A percentile compares a stretch with the other conserved stretches of the same genome.
Conservation (phyloP, 2,113 vertebrate genomes). For the Pandion haliaetus region DNA sequence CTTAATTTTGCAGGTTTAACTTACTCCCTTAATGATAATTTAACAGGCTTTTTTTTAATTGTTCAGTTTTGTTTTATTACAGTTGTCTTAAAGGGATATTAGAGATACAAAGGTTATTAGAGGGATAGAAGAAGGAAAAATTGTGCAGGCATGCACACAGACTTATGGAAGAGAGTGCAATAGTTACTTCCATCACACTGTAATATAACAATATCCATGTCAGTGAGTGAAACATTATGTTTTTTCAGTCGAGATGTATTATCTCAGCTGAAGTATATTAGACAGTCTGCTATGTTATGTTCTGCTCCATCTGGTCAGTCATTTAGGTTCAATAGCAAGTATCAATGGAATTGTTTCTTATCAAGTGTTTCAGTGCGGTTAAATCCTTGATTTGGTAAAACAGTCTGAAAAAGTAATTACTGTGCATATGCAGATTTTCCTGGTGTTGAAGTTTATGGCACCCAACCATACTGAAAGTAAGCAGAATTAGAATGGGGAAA, state of each 20-base stretch:
- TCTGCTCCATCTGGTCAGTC: conserved; percentile 58
- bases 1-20: conserved; percentile 65
- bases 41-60: conserved; percentile 54
- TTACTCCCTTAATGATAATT: conserved; percentile 67
- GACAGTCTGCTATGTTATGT: conserved; percentile 49
- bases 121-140: conserved; percentile 27
- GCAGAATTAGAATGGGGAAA: conserved; percentile 4
- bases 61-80: conserved; percentile 61
- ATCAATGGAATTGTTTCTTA: conserved; percentile 62
- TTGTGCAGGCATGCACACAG: conserved; percentile 19
- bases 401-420: conserved; percentile 30
- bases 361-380: conserved; percentile 22
- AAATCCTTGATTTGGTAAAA: conserved; percentile 53
- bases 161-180: conserved; percentile 54
- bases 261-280: conserved; percentile 60
- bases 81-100: conserved; percentile 50
- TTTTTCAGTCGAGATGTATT: conserved; percentile 59
- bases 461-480: neutral
- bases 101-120: conserved; percentile 40
- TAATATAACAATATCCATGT: conserved; percentile 45
- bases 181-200: conserved; percentile 54
- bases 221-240: conserved; percentile 30
- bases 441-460: conserved; percentile 26
- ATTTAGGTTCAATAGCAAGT: conserved; percentile 46
- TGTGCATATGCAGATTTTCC: conserved; percentile 6